Percentiles rank a stretch among this genome's conserved stretches.
These are phyloP conservation scores for Micromys minutus DNA, from an alignment of 2,113 vertebrate species.

Conservation along the genomic window DNA sequence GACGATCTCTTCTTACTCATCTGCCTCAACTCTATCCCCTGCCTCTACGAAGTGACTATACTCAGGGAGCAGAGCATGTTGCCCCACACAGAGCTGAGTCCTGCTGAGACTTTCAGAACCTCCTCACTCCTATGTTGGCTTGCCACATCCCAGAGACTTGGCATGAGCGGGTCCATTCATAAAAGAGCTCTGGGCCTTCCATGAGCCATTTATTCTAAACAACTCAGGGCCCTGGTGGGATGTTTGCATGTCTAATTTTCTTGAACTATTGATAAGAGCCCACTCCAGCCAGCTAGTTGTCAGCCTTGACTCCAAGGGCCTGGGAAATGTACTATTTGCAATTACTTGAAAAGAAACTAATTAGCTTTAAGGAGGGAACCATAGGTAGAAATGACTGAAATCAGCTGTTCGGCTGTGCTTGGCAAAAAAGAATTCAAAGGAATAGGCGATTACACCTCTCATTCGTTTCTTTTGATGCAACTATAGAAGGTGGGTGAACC, in stretches of 20 bases:
- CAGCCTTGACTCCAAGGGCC: slow-evolving; percentile 84
- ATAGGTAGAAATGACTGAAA: slow-evolving; percentile 89
- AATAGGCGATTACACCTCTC: slow-evolving; percentile 37
- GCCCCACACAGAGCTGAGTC: not conserved
- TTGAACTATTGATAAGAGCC: slow-evolving; percentile 85
- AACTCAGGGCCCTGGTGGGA: slow-evolving; percentile 85
- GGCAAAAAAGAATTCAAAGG: slow-evolving; percentile 72
- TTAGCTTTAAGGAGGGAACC: slow-evolving; percentile 89
- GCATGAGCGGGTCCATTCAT: slow-evolving; percentile 47
- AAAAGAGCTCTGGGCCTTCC: slow-evolving; percentile 63
- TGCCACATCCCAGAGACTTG: not conserved
- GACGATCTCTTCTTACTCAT: not conserved
- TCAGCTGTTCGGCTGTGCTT: slow-evolving; percentile 84
- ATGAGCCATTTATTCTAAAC: slow-evolving; percentile 85
- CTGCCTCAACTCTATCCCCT: not conserved
- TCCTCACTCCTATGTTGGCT: not conserved
- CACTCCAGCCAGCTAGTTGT: slow-evolving; percentile 86
- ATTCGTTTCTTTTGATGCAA: slow-evolving; percentile 16
- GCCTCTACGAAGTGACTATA: not conserved
- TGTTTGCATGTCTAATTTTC: slow-evolving; percentile 86
- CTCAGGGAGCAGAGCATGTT: not conserved
- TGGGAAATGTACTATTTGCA: slow-evolving; percentile 87
- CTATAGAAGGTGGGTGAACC: not conserved
- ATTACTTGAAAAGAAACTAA: slow-evolving; percentile 89
- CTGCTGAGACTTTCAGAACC: not conserved